Evolutionary conservation across 92 coral and sea anemone species (phyloP).

Genomic region (Virgularia gustaviana): DNA sequence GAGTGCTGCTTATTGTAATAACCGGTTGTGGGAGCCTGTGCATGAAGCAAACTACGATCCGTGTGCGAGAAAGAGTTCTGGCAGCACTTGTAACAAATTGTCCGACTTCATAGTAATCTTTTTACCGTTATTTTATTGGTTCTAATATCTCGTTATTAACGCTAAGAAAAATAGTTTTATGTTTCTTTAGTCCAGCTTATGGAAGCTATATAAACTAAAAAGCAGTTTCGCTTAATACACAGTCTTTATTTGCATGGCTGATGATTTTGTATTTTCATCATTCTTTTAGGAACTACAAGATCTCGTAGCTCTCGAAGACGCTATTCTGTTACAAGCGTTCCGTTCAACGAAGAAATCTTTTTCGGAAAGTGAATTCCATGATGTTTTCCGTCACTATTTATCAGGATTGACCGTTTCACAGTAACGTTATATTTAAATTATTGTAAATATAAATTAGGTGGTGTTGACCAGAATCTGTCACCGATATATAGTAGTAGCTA

Average conservation of each 20-base stretch:
- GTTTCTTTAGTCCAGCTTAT: too few relatives aligned
- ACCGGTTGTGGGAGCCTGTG: too few relatives aligned
- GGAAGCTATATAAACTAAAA: too few relatives aligned
- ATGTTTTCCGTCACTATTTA: conserved; percentile 86
- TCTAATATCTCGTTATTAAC: too few relatives aligned
- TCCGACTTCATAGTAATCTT: too few relatives aligned
- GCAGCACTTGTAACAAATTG: too few relatives aligned
- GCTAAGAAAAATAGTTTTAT: too few relatives aligned
- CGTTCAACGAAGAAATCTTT: conserved; percentile 84
- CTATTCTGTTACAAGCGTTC: conserved; percentile 84
- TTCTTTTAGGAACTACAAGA: conserved; percentile 62
- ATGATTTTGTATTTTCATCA: too few relatives aligned
- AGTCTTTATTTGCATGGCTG: neutral
- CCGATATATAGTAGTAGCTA: conserved; percentile 37
- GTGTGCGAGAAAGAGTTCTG: too few relatives aligned
- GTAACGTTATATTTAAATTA: neutral
- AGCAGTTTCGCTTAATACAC: neutral
- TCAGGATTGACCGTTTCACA: conserved; percentile 61
- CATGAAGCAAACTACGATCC: too few relatives aligned
- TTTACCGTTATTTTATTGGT: too few relatives aligned
- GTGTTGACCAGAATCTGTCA: neutral
- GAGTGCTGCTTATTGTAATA: neutral
- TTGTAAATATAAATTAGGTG: neutral
- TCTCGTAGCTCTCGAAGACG: conserved; percentile 77
- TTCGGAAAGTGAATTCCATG: conserved; percentile 64